Conservation (phyloP, 2,797 vertebrate species). For the Coilia nasus region DNA sequence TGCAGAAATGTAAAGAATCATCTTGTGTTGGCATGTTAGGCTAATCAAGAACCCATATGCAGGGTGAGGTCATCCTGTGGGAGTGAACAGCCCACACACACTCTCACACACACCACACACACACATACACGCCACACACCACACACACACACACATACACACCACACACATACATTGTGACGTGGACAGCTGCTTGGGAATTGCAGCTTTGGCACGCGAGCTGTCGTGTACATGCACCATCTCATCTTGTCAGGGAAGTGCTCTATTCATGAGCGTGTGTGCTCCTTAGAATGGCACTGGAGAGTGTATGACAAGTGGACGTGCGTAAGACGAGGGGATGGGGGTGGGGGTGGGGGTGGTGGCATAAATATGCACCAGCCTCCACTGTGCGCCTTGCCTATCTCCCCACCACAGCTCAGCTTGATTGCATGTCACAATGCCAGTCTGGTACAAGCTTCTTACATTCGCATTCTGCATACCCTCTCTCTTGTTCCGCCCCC, state of each 20-base stretch:
- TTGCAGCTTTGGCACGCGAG: background rate
- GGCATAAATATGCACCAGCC: background rate
- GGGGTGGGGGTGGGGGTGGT: too few species aligned
- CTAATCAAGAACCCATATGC: too few species aligned
- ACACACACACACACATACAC: too few species aligned
- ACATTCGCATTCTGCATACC: slow-evolving; percentile 53
- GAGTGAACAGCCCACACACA: too few species aligned
- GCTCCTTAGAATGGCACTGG: slow-evolving; percentile 25
- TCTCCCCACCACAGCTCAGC: background rate
- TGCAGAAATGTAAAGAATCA: too few species aligned
- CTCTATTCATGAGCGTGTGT: slow-evolving; percentile 30
- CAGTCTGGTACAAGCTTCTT: slow-evolving; percentile 31
- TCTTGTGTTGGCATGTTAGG: too few species aligned
- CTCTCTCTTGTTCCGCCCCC: background rate
- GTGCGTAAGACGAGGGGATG: slow-evolving; percentile 32
- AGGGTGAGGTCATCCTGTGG: too few species aligned
- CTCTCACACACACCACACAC: too few species aligned
- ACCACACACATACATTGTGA: background rate
- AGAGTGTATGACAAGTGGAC: slow-evolving; percentile 33
- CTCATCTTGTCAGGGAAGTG: slow-evolving; percentile 8
- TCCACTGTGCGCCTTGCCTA: background rate
- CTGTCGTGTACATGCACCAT: background rate
- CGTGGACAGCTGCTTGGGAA: background rate
- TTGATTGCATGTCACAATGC: slow-evolving; percentile 45
- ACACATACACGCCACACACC: too few species aligned